Base-by-base conservation (phyloP, 1,140 invertebrate genomes). In the Drosophila insularis region DNA sequence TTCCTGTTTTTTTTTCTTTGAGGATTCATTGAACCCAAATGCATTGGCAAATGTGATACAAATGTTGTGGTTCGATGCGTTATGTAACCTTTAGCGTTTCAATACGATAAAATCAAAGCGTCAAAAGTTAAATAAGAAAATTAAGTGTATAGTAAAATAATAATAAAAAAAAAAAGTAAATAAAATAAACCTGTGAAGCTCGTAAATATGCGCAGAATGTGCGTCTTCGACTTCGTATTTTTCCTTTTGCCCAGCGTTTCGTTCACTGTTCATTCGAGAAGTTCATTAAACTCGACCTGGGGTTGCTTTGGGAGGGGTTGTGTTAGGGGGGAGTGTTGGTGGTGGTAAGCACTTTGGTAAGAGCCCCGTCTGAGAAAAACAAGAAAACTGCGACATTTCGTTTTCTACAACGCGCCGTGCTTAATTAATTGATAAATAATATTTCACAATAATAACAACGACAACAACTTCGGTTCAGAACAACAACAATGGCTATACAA, bases 381-480 rank as follows among this genome's bases (percentile, higher is more conserved):
- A 86, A 81, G 70, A 86, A 70, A 74, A 78, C 81, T 70, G 78
- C 82, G 81, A 86, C 82, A 68, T 86, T 81, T 66, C 71, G 43
- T 63, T 72, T 75, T 75, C 55, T 55, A 55, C 31, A 40, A 58
- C 31, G 54, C 64, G 17, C 43, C 40, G 17, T 2, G 72, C 59
- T 66, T 56, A 73, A 71, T 74, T 80, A 68, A 60, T 63, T 43
- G 58, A 60, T 68, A 65, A 71, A 50, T 50, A 50, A 50, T 50
- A 50, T 50, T 50, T 35, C 54, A 63, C 27, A 4, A 27, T 27
- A 27, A 27, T 27, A 27, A 5, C 31, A 74, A 69, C 39, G 59
- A 68, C 27, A 39, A 37, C 21, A 58, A 68, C 2, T n/a, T 19
- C 17, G 19, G 14, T 8, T 43, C 17, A 56, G 10, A 21, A 53